phyloP scores from a whole-genome alignment of 2,113 vertebrate genomes.

The Cervus canadensis region DNA sequence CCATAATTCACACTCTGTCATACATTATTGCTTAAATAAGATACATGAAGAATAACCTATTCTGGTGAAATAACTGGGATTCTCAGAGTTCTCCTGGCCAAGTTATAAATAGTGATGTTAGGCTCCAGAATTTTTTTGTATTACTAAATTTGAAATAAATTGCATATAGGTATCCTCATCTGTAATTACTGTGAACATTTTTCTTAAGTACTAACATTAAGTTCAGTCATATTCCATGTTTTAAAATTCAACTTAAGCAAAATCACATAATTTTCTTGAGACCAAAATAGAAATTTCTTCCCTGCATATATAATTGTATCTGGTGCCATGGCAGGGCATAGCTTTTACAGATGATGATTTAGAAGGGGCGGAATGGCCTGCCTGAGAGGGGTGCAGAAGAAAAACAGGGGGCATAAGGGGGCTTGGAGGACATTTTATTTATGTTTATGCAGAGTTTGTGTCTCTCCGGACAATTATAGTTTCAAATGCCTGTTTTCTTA shows the following conservation, averaged over 20 bases:
- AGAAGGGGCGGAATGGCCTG: not conserved
- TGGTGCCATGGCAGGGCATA: not conserved
- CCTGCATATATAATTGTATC: constrained; percentile 39
- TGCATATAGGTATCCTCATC: constrained; percentile 59
- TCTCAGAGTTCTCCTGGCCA: constrained; percentile 46
- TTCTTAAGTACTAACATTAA: constrained; percentile 69
- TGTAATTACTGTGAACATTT: constrained; percentile 66
- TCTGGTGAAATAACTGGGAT: constrained; percentile 59
- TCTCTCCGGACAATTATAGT: not conserved
- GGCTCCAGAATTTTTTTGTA: constrained; percentile 73
- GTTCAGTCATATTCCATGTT: constrained; percentile 71
- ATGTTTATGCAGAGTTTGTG: not conserved
- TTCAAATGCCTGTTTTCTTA: not conserved
- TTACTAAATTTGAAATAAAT: constrained; percentile 72
- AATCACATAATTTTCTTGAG: constrained; percentile 61
- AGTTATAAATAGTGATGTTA: constrained; percentile 67
- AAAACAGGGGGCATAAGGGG: not conserved
- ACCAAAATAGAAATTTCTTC: constrained; percentile 53
- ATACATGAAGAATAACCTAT: constrained; percentile 60
- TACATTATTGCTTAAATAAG: constrained; percentile 56
- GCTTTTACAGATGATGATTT: not conserved
- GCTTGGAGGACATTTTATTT: not conserved
- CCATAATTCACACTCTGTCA: constrained; percentile 66
- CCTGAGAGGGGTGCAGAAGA: not conserved
- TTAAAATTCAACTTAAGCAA: constrained; percentile 63